Conservation (phyloP, 2,888 invertebrate species). For the Sabatieria punctata region DNA sequence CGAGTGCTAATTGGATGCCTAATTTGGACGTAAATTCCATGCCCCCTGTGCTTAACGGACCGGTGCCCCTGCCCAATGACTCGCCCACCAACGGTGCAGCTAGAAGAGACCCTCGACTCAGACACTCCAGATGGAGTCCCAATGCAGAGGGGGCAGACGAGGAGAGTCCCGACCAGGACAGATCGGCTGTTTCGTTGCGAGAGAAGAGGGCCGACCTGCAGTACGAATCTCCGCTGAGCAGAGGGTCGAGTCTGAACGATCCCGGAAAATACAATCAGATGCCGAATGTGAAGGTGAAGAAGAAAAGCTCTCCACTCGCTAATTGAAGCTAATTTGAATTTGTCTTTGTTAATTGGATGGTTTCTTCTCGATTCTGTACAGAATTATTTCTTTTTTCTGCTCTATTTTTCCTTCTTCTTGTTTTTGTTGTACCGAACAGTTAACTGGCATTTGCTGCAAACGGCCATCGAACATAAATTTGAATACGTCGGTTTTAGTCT, state of each 20-base stretch:
- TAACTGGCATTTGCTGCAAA: too few relatives aligned
- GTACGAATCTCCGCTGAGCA: constrained; percentile 8
- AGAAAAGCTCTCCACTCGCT: neutral
- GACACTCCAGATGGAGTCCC: neutral
- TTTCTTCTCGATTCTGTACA: too few relatives aligned
- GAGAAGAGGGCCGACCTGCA: constrained; percentile 6
- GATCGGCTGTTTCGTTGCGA: constrained; percentile 1
- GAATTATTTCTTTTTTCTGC: too few relatives aligned
- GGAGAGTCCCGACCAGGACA: neutral
- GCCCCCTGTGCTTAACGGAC: neutral
- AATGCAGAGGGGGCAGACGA: neutral
- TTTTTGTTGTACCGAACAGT: too few relatives aligned
- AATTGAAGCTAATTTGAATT: too few relatives aligned
- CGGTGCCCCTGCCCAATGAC: neutral
- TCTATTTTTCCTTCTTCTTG: too few relatives aligned
- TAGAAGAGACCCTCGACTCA: too few relatives aligned
- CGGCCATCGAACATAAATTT: too few relatives aligned
- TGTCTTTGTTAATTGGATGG: too few relatives aligned
- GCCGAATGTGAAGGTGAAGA: constrained; percentile 1
- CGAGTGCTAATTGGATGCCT: constrained; percentile 3
- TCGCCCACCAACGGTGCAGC: too few relatives aligned
- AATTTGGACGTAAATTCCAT: neutral
- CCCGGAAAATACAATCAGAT: neutral
- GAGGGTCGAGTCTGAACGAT: too few relatives aligned
- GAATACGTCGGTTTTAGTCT: too few relatives aligned